Evolutionary conservation across 2,888 invertebrate genomes (phyloP).

Genomic region (Acanthococcus lagerstroemiae): DNA sequence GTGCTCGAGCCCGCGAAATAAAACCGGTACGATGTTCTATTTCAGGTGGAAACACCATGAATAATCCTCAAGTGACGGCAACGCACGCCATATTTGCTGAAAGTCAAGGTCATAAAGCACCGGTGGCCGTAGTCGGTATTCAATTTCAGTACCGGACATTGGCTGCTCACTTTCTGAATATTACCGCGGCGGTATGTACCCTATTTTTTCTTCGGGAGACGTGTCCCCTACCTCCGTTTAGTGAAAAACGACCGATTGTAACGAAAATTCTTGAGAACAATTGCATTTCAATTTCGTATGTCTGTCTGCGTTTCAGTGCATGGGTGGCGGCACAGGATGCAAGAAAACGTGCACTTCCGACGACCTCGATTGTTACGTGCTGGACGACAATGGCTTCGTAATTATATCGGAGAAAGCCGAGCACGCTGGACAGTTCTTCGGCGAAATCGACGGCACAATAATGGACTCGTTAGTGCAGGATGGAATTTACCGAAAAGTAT

Average conservation of each 20-base stretch:
- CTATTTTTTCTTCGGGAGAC: not conserved
- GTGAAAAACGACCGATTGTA: not conserved
- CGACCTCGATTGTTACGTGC: constrained; percentile 80
- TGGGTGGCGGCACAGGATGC: constrained; percentile 53
- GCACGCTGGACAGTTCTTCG: constrained; percentile 86
- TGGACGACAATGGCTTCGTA: constrained; percentile 91
- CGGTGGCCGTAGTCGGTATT: constrained; percentile 84
- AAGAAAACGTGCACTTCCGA: constrained; percentile 78
- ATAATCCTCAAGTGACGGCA: constrained; percentile 54
- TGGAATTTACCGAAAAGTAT: constrained; percentile 76
- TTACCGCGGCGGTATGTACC: constrained; percentile 66
- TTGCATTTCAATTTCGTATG: too few species aligned
- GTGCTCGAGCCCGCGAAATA: too few species aligned
- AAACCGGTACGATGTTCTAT: too few species aligned
- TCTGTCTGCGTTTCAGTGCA: constrained; percentile 48
- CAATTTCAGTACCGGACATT: constrained; percentile 76
- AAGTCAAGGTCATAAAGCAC: constrained; percentile 69
- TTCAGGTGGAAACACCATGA: not conserved
- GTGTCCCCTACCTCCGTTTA: not conserved
- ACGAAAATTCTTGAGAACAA: too few species aligned
- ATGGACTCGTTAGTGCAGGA: constrained; percentile 88
- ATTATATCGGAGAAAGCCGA: constrained; percentile 76
- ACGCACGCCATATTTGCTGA: constrained; percentile 84
- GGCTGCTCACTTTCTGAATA: constrained; percentile 74
- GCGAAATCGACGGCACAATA: constrained; percentile 86